phyloP scores from a whole-genome alignment of 2,797 vertebrate species.

The Chelon labrosus region DNA sequence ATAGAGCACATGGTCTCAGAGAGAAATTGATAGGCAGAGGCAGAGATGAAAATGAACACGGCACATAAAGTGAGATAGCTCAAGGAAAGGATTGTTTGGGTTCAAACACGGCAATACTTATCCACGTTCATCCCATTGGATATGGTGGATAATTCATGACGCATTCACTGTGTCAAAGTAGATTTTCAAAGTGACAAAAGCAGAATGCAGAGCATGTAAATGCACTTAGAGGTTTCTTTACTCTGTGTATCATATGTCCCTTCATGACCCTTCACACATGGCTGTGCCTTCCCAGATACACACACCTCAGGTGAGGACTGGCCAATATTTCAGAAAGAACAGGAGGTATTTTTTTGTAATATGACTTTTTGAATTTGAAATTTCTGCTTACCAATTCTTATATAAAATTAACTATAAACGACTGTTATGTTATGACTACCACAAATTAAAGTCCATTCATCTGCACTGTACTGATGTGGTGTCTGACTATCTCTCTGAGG shows the following conservation, averaged over 20 bases:
- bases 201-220: slow-evolving; percentile 13
- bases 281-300: neutral
- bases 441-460: neutral
- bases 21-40: neutral
- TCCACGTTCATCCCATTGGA: slow-evolving; percentile 47
- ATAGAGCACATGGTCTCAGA: slow-evolving; percentile 25
- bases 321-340: neutral
- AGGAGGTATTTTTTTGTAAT: neutral
- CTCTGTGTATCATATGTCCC: slow-evolving; percentile 14
- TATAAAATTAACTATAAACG: neutral
- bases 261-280: slow-evolving; percentile 6
- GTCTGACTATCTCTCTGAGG: neutral
- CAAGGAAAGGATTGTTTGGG: slow-evolving; percentile 37
- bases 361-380: no score
- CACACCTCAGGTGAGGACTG: neutral
- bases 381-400: no score
- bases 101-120: slow-evolving; percentile 49
- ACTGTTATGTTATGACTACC: neutral
- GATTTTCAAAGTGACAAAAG: slow-evolving; percentile 47
- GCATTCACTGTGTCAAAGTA: slow-evolving; percentile 36
- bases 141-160: slow-evolving; percentile 44
- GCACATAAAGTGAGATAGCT: slow-evolving; percentile 18
- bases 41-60: neutral
- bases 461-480: neutral
- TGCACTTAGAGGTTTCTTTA: slow-evolving; percentile 11